These are phyloP conservation scores for Gobiocypris rarus DNA, from an alignment of 2,113 vertebrate species.

Conservation along the genomic window DNA sequence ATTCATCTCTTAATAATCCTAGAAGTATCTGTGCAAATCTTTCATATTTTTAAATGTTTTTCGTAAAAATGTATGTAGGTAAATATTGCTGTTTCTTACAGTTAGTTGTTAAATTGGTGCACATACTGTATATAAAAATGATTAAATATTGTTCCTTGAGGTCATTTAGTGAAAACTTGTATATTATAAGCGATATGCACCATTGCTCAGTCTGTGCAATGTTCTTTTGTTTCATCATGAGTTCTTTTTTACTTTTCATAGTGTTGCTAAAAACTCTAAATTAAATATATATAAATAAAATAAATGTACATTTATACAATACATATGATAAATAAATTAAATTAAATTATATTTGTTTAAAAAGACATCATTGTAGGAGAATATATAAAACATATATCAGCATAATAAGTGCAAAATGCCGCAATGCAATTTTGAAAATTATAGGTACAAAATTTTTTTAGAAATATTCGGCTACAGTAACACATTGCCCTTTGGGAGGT, in stretches of 20 bases:
- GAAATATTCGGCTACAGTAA: slow-evolving; percentile 25
- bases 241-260: not conserved
- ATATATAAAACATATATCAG: not conserved
- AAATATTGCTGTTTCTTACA: not conserved
- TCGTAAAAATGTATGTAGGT: not conserved
- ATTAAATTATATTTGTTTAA: too few relatives aligned
- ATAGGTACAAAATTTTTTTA: slow-evolving; percentile 17
- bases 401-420: slow-evolving; percentile 37
- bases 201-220: not conserved
- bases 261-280: not conserved
- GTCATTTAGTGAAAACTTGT: not conserved
- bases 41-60: not conserved
- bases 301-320: not conserved
- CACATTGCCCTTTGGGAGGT: slow-evolving; percentile 27
- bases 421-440: slow-evolving; percentile 28
- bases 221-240: not conserved
- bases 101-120: not conserved
- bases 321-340: slow-evolving; percentile 18
- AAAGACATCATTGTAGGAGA: not conserved
- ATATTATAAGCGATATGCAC: not conserved
- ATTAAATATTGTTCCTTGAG: not conserved
- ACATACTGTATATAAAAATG: not conserved
- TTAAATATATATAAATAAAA: not conserved
- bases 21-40: not conserved
- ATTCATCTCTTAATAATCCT: not conserved